These are phyloP conservation scores for Pseudomyrmex dendroicus DNA, from an alignment of 1,140 invertebrate species.

Conservation along the genomic window DNA sequence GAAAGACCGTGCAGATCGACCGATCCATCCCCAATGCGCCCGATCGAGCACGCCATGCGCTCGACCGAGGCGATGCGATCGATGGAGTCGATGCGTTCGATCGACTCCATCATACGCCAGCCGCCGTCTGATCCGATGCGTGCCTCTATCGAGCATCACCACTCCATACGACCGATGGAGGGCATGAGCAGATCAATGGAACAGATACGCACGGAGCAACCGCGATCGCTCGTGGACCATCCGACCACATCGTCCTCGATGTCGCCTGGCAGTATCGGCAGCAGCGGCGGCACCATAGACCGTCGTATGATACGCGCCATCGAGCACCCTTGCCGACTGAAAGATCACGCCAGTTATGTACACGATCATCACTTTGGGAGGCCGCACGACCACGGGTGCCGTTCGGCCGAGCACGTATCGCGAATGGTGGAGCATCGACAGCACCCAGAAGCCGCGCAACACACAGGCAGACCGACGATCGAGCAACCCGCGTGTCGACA, in stretches of 20 bases:
- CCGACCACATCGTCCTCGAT: constrained; percentile 51
- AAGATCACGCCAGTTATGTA: constrained; percentile 78
- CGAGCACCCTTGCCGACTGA: constrained; percentile 81
- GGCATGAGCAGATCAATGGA: constrained; percentile 73
- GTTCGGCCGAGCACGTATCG: constrained; percentile 81
- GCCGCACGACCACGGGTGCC: constrained; percentile 80
- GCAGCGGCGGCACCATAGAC: constrained; percentile 65
- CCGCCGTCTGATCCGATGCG: constrained; percentile 69
- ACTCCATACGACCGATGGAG: constrained; percentile 77
- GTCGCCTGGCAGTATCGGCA: constrained; percentile 54
- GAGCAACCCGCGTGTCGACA: constrained; percentile 51
- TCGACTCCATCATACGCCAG: constrained; percentile 79
- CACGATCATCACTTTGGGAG: constrained; percentile 79
- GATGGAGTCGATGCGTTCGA: constrained; percentile 83
- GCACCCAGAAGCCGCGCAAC: constrained; percentile 70
- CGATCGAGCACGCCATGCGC: constrained; percentile 82
- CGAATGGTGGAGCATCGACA: constrained; percentile 77
- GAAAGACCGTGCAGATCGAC: constrained; percentile 82
- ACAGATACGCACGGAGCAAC: constrained; percentile 77
- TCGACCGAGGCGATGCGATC: constrained; percentile 82
- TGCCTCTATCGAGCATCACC: constrained; percentile 70
- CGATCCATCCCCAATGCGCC: constrained; percentile 83
- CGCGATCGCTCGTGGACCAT: constrained; percentile 67
- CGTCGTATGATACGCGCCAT: constrained; percentile 76
- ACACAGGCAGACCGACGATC: constrained; percentile 70